Base-by-base conservation (phyloP, 2,113 vertebrate species). In the Axis porcinus region DNA sequence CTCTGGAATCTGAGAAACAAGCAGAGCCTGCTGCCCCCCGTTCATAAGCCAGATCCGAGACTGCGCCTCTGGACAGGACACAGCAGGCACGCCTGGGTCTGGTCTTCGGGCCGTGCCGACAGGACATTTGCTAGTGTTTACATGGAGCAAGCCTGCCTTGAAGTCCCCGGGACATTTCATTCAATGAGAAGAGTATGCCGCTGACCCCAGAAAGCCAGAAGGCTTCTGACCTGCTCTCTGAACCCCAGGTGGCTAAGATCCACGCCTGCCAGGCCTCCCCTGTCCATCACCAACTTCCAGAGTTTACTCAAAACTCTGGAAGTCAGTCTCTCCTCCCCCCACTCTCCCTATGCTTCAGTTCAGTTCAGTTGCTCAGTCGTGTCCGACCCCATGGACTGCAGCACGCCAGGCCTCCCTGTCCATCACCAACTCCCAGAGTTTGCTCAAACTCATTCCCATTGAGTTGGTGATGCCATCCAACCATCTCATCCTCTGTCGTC, bases 1-100 rank as follows among this genome's bases (percentile, higher is more conserved):
- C 45, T 87, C 86, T 64, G 60, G 86, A 78, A 83, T 40, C 96
- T 54, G 70, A 88, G 94, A 82, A 70, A 17, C 85, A 50, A 30
- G 62, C 52, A 64, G n/a, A 2, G 43, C 64, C 36, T 40, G 85
- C 78, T 30, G 57, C n/a, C 94, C 85, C 25, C 82, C 25, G 5
- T 14, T 57, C 55, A 6, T 23, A 10, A 95, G 74, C 13, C 58
- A 33, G 30, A n/a, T 27, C 81, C 28, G 43, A 82, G 91, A 16
- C 3, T 25, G 5, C 0, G 1, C 36, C 57, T 79, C 82, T 50
- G 84, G 40, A n/a, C 27, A 2, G 0, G 54, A 92, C 58, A 21
- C 21, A 17, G 7, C 10, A 55, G 57, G 62, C 86, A 33, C 0
- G 12, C 25, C 33, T 11, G 3, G 83, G 21, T 33, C 70, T 83